Base-by-base conservation (phyloP, 1,140 invertebrate species). In the Rhyzopertha dominica region DNA sequence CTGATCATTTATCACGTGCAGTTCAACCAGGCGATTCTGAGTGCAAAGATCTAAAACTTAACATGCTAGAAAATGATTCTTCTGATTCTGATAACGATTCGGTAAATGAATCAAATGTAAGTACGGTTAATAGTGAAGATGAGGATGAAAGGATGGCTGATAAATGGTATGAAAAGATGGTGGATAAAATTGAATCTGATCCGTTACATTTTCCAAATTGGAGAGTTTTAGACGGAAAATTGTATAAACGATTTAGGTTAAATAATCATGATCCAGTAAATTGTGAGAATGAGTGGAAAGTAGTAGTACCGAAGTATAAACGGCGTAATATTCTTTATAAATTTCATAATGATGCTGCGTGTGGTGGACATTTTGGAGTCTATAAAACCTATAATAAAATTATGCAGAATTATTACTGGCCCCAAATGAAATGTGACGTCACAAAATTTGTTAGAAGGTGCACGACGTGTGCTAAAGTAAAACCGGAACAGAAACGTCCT, bases 361-460 rank as follows among this genome's bases (percentile, higher is more conserved):
- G 19, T 10, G 24, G 37, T 10, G 37, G 8, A 10, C 37, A 39
- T 14, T 17, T 22, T 7, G 40, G 40, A 10, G 17, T 42, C 4
- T 42, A 34, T 16, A 42, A 42, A 14, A 42, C 40, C 14, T 42
- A 42, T 14, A 17, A 32, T 30, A 17, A 14, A 13, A 13, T 42
- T 7, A 42, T 14, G 8, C 40, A 42, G 8, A n/a, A 17, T 9
- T 42, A 39, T 14, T 34, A 14, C 8, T 38, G 40, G 40, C 30
- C 31, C 3, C 8, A 42, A 18, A 30, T 42, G 40, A 30, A 32
- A 34, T n/a, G n/a, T 8, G 40, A 42, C 16, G 16, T 42, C 5
- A 30, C 29, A 4, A 14, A 30, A 3, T 42, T 12, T 19, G 23
- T 42, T 9, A 12, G n/a, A 12, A 17, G 17, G 17, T 42, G 40